Evolutionary conservation across 2,888 invertebrate species (phyloP), one percentile per base, ranked within the genome.

Genomic region (Geophilus truncorum): DNA sequence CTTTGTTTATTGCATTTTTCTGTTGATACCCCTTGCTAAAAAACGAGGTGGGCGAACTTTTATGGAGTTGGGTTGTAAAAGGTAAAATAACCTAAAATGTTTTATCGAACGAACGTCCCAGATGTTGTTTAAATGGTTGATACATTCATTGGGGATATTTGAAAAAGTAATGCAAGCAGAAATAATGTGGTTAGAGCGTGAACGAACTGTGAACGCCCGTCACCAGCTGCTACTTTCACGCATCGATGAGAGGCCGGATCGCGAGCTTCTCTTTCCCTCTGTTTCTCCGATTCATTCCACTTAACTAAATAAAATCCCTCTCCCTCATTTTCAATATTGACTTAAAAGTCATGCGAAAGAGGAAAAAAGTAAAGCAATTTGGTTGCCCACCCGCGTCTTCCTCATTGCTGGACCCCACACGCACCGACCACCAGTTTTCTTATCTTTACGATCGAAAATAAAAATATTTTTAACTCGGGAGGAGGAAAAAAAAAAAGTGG

Each of bases 381-480:
- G 62, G 12, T 23, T 10, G 70, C 12, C 28, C 70, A 70, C 51
- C 51, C 51, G 51, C 51, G 51, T 51, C 18, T 51, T 51, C 51
- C 51, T n/a, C 25, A 25, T 70, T 70, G 51, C 51, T 28, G 28
- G 70, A 70, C 70, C 70, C 70, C 70, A 70, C 70, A 70, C 70
- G 28, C 62, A 10, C 18, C 18, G 1, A n/a, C 51, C 51, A 18
- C 18, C 51, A 51, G 18, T 51, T 51, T 70, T 70, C 28, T 62
- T 23, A 70, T 70, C 70, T 70, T 70, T 70, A 70, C 70, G 70
- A 70, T 70, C 25, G 25, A 23, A 12, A 51, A 51, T 51, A 51
- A 51, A 70, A 70, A 70, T 70, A 70, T 51, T 51, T 51, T 51
- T 51, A 51, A 51, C 18, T 18, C 6, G 0, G n/a, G n/a, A n/a